A percentile compares a stretch with the other conserved stretches of the same genome.
Evolutionary conservation across 2,888 invertebrate species (phyloP).

Genomic region (Alsophila aescularia): DNA sequence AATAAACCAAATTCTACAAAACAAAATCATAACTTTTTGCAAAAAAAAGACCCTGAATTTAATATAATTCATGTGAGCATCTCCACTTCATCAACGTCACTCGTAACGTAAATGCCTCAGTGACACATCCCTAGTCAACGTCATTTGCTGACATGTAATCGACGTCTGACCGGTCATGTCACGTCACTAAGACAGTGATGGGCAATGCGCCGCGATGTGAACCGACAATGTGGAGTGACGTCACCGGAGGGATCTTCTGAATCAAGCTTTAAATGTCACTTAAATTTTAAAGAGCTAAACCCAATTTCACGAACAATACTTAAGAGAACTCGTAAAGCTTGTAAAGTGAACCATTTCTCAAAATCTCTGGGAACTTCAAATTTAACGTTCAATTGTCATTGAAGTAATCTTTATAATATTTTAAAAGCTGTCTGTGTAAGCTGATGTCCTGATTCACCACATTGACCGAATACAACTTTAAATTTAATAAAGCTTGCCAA

Average conservation of each 20-base stretch:
- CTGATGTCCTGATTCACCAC: no score
- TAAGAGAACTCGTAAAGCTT: neutral
- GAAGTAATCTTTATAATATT: no score
- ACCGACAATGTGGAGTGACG: constrained; percentile 50
- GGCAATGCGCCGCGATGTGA: constrained; percentile 41
- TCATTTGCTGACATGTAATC: constrained; percentile 56
- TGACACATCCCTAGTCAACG: constrained; percentile 52
- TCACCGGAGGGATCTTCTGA: constrained; percentile 29
- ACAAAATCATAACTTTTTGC: neutral
- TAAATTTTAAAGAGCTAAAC: neutral
- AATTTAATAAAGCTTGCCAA: no score
- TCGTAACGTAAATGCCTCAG: constrained; percentile 44
- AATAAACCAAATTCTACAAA: no score
- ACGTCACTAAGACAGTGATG: constrained; percentile 45
- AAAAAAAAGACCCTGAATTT: no score
- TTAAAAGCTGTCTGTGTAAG: no score
- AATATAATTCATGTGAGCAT: no score
- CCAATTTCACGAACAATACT: constrained; percentile 12
- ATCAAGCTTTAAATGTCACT: constrained; percentile 1
- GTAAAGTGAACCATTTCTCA: neutral
- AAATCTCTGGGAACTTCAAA: neutral
- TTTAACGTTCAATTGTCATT: neutral
- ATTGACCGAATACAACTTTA: no score
- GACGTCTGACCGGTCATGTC: constrained; percentile 61
- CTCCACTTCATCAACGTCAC: constrained; percentile 26